Percentiles rank a stretch among this genome's conserved stretches.
These are phyloP conservation scores for Escarpia spicata DNA, from an alignment of 2,888 invertebrate genomes.

Conservation along the genomic window DNA sequence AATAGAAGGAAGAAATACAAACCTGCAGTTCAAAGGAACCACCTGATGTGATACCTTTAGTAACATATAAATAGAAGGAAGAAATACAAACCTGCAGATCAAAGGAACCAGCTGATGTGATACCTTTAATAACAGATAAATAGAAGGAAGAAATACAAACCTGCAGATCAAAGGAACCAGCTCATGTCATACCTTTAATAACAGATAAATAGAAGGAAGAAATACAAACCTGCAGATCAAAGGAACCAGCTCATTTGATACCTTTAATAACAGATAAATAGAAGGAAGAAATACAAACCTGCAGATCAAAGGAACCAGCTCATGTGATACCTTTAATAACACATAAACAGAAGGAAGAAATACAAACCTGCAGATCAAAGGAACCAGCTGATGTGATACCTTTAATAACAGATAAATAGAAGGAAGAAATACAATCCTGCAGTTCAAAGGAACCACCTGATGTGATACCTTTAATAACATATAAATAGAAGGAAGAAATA, in stretches of 20 bases:
- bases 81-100: conserved; percentile 69
- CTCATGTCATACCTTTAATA: too few relatives aligned
- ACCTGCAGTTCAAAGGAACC: conserved; percentile 78
- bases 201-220: not conserved
- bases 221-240: conserved; percentile 71
- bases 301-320: conserved; percentile 79
- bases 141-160: conserved; percentile 43
- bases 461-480: too few relatives aligned
- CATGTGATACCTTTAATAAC: too few relatives aligned
- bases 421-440: conserved; percentile 49
- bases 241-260: conserved; percentile 71
- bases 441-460: conserved; percentile 79
- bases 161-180: conserved; percentile 79
- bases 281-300: conserved; percentile 47
- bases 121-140: not conserved
- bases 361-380: conserved; percentile 71
- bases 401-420: not conserved
- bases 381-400: conserved; percentile 71
- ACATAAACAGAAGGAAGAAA: not conserved
- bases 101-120: conserved; percentile 73
- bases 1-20: conserved; percentile 23
- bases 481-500: not conserved
- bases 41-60: too few relatives aligned
- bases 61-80: not conserved
- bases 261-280: not conserved